phyloP scores from a whole-genome alignment of 2,888 invertebrate species.

The Lasioglossum malachurum region DNA sequence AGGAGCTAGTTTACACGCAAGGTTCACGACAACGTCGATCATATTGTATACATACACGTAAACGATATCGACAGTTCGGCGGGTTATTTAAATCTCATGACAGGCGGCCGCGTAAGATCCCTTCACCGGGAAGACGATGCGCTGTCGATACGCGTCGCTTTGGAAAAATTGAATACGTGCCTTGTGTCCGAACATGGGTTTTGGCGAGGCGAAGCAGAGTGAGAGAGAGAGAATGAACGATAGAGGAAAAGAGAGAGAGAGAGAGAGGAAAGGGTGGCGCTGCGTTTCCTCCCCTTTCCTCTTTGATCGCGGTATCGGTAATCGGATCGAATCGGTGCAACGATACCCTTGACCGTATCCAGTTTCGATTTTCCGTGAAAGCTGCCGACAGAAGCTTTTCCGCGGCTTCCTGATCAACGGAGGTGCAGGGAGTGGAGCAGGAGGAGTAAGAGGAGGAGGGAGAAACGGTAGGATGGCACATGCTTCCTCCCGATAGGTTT shows the following conservation, averaged over 20 bases:
- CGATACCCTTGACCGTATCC: slow-evolving; percentile 52
- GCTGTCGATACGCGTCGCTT: slow-evolving; percentile 19
- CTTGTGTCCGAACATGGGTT: background rate
- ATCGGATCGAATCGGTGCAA: slow-evolving; percentile 46
- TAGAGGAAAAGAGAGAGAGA: background rate
- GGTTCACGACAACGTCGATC: background rate
- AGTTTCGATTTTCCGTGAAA: slow-evolving; percentile 45
- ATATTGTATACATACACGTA: background rate
- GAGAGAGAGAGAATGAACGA: background rate
- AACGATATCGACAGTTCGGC: background rate
- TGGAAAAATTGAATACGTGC: slow-evolving; percentile 13
- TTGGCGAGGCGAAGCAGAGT: background rate
- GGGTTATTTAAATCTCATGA: slow-evolving; percentile 2
- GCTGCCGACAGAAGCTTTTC: slow-evolving; percentile 22
- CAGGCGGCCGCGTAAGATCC: background rate
- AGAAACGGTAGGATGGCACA: background rate
- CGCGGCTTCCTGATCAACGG: background rate
- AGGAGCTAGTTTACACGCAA: background rate
- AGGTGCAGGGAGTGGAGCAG: background rate
- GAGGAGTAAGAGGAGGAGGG: background rate
- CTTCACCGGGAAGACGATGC: slow-evolving; percentile 4
- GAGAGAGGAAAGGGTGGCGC: background rate
- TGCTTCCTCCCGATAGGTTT: slow-evolving; percentile 13
- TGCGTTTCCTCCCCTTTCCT: background rate
- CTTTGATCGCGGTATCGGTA: slow-evolving; percentile 57